These are phyloP conservation scores for Holacanthella duospinosa DNA, from an alignment of 2,888 invertebrate genomes.

Conservation along the genomic window DNA sequence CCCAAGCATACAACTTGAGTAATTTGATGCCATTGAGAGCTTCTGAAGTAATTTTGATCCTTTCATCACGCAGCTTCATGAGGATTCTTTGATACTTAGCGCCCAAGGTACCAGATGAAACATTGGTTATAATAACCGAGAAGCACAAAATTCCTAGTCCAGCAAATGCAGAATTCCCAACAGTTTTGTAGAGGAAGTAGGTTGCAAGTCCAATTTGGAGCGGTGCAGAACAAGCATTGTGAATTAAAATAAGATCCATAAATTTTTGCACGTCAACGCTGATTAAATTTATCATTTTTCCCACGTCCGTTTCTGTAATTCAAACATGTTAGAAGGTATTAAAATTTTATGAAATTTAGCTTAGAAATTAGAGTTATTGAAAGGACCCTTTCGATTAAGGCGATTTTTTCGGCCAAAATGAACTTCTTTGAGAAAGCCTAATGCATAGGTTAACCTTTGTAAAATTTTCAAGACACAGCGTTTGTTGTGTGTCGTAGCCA, in stretches of 20 bases:
- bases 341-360: no score
- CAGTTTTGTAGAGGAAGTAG: conserved; percentile 71
- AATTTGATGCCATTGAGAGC: conserved; percentile 83
- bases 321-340: no score
- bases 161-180: conserved; percentile 75
- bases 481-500: no score
- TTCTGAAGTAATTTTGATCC: conserved; percentile 89
- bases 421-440: no score
- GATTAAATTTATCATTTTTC: conserved; percentile 87
- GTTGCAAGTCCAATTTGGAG: conserved; percentile 70
- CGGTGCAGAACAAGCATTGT: conserved; percentile 47
- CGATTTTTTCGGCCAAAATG: no score
- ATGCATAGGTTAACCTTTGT: no score
- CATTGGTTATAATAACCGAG: conserved; percentile 76
- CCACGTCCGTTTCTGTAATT: conserved; percentile 53
- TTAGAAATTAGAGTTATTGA: no score
- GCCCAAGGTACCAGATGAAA: conserved; percentile 64
- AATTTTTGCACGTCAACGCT: conserved; percentile 82
- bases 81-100: conserved; percentile 72
- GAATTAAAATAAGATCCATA: conserved; percentile 47
- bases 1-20: conserved; percentile 35
- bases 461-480: no score
- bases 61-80: conserved; percentile 87
- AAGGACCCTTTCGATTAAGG: no score
- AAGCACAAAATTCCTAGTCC: conserved; percentile 90